Evolutionary conservation across 2,888 invertebrate genomes (phyloP), one percentile per base, ranked within the genome.

Genomic region (Epsilonema sp.): DNA sequence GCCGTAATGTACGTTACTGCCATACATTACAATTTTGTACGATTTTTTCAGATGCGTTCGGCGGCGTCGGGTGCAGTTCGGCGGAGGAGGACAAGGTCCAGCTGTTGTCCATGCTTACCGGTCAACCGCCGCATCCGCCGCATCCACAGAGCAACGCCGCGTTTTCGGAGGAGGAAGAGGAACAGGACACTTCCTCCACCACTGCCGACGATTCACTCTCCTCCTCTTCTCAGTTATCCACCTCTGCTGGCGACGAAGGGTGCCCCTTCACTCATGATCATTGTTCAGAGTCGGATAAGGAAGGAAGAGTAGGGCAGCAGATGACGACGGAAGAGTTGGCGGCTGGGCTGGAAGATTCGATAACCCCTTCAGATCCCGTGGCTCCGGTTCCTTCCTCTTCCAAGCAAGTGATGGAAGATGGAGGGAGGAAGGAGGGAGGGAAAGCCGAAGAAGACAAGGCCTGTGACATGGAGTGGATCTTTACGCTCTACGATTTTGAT

Each of bases 401-500:
- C 31, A 31, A 31, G 31, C 11, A 8, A 4, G 8, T 16, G 21
- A 31, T 26, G 36, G n/a, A n/a, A n/a, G n/a, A n/a, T n/a, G n/a
- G n/a, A n/a, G n/a, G n/a, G n/a, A n/a, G n/a, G n/a, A 44, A 11
- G 31, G 16, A 8, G 39, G 11, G 39, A 13, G n/a, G 11, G 11
- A 13, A 5, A 20, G 21, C 39, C 8, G n/a, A n/a, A n/a, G 21
- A 39, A 8, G 16, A n/a, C 11, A 16, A 39, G n/a, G 8, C 39
- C 8, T 39, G n/a, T 8, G 19, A 39, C 16, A n/a, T 24, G 42
- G 45, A 45, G 25, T 45, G 45, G 45, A 24, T 38, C n/a, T 45
- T 45, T 24, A 45, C 45, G 21, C 36, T 45, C 19, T 45, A 45
- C 38, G 45, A 45, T 22, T 45, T 45, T 21, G 45, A 45, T 22